Evolutionary conservation across 37 sponge, comb jelly and placozoan species (phyloP).

Genomic region (Halichondria panicea): DNA sequence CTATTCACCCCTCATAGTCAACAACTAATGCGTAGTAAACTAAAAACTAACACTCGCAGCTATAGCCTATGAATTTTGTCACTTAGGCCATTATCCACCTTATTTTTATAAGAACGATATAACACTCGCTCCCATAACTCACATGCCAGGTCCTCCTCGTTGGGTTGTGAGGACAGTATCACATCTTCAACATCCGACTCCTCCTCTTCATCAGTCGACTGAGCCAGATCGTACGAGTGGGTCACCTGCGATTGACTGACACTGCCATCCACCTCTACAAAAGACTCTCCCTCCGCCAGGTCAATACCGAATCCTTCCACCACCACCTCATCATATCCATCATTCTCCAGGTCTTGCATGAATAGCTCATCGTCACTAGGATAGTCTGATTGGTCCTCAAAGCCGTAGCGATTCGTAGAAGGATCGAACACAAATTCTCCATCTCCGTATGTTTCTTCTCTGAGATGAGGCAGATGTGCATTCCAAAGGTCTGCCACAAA

Average conservation of each 20-base stretch:
- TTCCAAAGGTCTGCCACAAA: slow-evolving; percentile 43
- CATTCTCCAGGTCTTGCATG: no score
- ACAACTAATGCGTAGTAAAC: no score
- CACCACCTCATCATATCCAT: background rate
- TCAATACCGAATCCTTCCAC: background rate
- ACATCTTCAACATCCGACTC: background rate
- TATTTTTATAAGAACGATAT: no score
- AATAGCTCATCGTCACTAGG: background rate
- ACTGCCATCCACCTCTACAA: background rate
- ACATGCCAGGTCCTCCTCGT: no score
- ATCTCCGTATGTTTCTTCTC: slow-evolving; percentile 1
- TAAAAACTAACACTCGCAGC: no score
- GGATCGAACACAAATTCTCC: slow-evolving; percentile 40
- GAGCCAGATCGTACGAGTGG: background rate
- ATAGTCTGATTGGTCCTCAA: background rate
- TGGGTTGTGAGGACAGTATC: no score
- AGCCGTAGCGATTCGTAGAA: slow-evolving; percentile 1
- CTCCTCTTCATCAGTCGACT: background rate
- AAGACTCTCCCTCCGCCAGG: background rate
- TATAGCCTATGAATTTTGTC: no score
- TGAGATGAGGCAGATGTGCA: slow-evolving; percentile 16
- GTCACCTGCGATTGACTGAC: background rate
- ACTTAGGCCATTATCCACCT: background rate
- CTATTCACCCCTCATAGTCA: no score
- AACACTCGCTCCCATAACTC: no score